Base-by-base conservation (phyloP, 2,113 vertebrate genomes). In the Pluvialis apricaria region DNA sequence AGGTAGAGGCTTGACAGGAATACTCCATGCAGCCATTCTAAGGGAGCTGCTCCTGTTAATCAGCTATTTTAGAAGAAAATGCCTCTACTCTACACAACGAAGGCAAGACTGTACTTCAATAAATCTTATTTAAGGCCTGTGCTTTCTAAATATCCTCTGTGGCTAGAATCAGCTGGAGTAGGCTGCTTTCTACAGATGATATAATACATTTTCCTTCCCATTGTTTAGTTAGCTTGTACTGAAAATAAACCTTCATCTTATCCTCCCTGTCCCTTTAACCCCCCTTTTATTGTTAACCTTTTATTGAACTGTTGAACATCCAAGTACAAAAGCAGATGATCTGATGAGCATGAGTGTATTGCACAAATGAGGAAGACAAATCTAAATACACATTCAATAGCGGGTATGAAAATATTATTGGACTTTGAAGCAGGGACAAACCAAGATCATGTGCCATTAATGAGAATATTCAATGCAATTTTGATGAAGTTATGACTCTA, bases 1-100 rank as follows among this genome's bases (percentile, higher is more conserved):
- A 97, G 92, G 92, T 86, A 58, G 49, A 95, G 25, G 34, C 68
- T 97, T 95, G 91, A 80, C 65, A 96, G 45, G 79, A 95, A 92
- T 89, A 93, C 76, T 95, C 82, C 31, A 5, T 89, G 51, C 69
- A 85, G 55, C 62, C 11, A 10, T 96, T 97, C 92, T 93, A 95
- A 95, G 77, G 85, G 79, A 94, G 47, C 81, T 83, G 29, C 82
- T 90, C 90, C 73, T 94, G 54, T 90, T 96, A 92, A 97, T 92
- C 91, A 96, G 82, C 29, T 91, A 42, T 77, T 90, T 94, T 71
- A 78, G 92, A 71, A 83, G 86, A 96, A 96, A 93, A 94, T 60
- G 71, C 75, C 66, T 73, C 82, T 92, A 76, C 19, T 85, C 55
- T 84, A 51, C 83, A 52, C 34, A 94, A 83, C 0, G 1, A 97